Evolutionary conservation across 2,888 invertebrate genomes (phyloP).

Genomic region (Aquatica leii): DNA sequence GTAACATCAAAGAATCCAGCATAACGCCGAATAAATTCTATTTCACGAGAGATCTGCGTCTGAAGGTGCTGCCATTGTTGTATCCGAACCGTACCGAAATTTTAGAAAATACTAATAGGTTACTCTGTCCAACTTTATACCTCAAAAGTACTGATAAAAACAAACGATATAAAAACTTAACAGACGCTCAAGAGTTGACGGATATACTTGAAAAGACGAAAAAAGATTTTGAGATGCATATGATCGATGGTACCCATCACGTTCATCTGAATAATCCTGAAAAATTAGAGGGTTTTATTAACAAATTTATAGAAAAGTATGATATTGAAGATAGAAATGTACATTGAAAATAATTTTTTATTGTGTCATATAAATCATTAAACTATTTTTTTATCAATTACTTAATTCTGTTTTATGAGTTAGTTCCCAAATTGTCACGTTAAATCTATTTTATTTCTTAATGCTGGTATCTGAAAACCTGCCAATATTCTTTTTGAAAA

Average conservation of each 20-base stretch:
- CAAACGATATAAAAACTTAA: not conserved
- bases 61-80: not conserved
- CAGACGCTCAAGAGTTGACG: not conserved
- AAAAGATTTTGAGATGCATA: conserved; percentile 6
- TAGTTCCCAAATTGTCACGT: no score
- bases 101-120: not conserved
- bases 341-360: no score
- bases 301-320: conserved; percentile 22
- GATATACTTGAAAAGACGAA: conserved; percentile 2
- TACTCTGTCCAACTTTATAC: not conserved
- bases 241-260: conserved; percentile 15
- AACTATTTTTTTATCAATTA: no score
- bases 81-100: not conserved
- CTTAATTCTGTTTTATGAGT: no score
- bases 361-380: no score
- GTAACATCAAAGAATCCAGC: conserved; percentile 65
- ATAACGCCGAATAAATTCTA: conserved; percentile 67
- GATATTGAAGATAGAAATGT: conserved; percentile 52
- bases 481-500: no score
- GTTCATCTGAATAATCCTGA: conserved; percentile 21
- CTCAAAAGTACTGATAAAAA: not conserved
- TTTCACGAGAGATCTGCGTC: conserved; percentile 57
- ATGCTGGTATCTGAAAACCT: no score
- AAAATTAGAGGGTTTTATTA: conserved; percentile 13
- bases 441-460: no score